Evolutionary conservation across 1,140 invertebrate species (phyloP).

Genomic region (Nilaparvata lugens): DNA sequence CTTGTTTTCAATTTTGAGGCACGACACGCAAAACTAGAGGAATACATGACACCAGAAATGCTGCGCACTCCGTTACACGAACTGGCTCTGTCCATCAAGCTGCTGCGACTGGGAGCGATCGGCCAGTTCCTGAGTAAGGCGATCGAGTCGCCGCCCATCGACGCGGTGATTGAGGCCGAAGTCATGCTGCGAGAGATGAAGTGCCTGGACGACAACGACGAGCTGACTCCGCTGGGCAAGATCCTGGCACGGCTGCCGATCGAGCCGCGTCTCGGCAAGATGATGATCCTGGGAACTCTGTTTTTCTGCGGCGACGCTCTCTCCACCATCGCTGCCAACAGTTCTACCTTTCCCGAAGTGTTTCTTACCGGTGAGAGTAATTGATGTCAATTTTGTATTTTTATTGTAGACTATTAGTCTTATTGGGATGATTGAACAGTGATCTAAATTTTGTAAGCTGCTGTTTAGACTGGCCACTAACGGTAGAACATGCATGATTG

Average conservation of each 20-base stretch:
- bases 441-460: no score
- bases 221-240: conserved; percentile 79
- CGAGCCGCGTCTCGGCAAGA: conserved; percentile 87
- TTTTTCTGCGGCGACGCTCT: conserved; percentile 81
- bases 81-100: conserved; percentile 71
- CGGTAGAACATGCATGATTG: no score
- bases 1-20: conserved; percentile 43
- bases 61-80: conserved; percentile 92
- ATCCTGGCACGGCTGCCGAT: conserved; percentile 89
- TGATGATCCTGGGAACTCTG: conserved; percentile 84
- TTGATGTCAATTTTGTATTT: no score
- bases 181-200: conserved; percentile 67
- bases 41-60: conserved; percentile 91
- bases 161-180: conserved; percentile 89
- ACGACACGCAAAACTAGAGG: conserved; percentile 65
- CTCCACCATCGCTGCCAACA: conserved; percentile 89
- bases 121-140: conserved; percentile 89
- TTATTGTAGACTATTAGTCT: not conserved
- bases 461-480: no score
- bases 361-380: conserved; percentile 20
- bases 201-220: conserved; percentile 74
- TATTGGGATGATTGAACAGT: not conserved
- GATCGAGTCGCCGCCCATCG: conserved; percentile 85
- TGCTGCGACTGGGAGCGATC: conserved; percentile 80
- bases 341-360: conserved; percentile 33